Percentiles rank a stretch among this genome's conserved stretches.
These are phyloP conservation scores for Lepetodrilus schrolli DNA, from an alignment of 2,888 invertebrate genomes.

Conservation along the genomic window DNA sequence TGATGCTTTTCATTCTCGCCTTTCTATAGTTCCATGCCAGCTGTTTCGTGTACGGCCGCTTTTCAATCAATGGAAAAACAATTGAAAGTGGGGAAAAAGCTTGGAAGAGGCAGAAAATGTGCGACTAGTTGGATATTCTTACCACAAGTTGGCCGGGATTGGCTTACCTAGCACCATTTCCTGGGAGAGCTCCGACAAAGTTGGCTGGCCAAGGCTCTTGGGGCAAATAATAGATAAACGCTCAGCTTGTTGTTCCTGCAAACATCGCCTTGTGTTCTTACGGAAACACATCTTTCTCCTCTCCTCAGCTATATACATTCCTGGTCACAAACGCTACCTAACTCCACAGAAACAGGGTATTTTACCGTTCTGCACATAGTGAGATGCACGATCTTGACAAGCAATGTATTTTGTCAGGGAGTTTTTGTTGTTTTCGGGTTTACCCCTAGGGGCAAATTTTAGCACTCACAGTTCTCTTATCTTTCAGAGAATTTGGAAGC, in stretches of 20 bases:
- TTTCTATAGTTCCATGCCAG: background rate
- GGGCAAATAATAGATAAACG: conserved; percentile 26
- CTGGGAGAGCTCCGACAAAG: background rate
- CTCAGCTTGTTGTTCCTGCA: conserved; percentile 4
- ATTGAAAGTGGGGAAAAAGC: conserved; percentile 25
- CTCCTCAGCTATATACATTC: conserved; percentile 14
- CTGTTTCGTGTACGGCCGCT: background rate
- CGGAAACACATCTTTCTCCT: conserved; percentile 17
- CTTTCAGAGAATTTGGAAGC: conserved; percentile 21
- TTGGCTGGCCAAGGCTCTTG: conserved; percentile 7
- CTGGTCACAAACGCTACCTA: conserved; percentile 16
- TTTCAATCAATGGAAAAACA: conserved; percentile 12
- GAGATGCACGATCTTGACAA: conserved; percentile 2
- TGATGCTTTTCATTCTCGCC: conserved; percentile 12
- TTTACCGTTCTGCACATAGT: conserved; percentile 18
- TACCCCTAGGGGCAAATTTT: conserved; percentile 19
- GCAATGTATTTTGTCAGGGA: conserved; percentile 10
- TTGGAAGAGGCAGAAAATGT: conserved; percentile 23
- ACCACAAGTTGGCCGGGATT: background rate
- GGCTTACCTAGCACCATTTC: conserved; percentile 14
- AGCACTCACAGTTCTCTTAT: conserved; percentile 13
- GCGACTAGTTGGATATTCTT: conserved; percentile 19
- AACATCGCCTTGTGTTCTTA: conserved; percentile 18
- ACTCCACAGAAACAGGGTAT: conserved; percentile 13
- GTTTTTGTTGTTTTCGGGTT: background rate